A percentile compares a stretch with the other conserved stretches of the same genome.
Evolutionary conservation across 2,888 invertebrate species (phyloP).

Genomic region (Actias luna): DNA sequence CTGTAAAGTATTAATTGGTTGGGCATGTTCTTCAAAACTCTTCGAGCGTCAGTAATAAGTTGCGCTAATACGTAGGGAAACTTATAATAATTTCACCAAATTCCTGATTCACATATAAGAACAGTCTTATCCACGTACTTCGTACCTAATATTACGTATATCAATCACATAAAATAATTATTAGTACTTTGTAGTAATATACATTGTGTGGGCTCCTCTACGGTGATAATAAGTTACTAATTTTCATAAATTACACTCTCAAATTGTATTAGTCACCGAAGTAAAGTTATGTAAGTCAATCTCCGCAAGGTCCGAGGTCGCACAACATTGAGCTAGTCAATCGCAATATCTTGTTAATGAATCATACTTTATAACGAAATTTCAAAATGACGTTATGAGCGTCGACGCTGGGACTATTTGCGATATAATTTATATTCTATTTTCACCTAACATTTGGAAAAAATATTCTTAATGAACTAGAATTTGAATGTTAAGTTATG

Average conservation of each 20-base stretch:
- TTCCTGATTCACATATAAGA: too few relatives aligned
- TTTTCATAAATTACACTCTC: slow-evolving; percentile 39
- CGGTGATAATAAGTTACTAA: slow-evolving; percentile 34
- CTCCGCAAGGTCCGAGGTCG: slow-evolving; percentile 46
- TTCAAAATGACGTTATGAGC: slow-evolving; percentile 30
- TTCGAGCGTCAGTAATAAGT: too few relatives aligned
- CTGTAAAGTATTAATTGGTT: too few relatives aligned
- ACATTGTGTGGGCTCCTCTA: neutral
- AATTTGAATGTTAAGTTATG: too few relatives aligned
- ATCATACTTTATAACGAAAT: slow-evolving; percentile 40
- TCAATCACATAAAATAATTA: neutral
- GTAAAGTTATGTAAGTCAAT: slow-evolving; percentile 44
- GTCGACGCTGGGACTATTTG: neutral
- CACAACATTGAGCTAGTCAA: slow-evolving; percentile 26
- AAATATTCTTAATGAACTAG: too few relatives aligned
- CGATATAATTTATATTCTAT: neutral
- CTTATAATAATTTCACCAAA: too few relatives aligned
- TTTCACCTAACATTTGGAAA: neutral
- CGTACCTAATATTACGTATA: too few relatives aligned
- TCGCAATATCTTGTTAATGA: slow-evolving; percentile 47
- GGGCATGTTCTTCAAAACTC: too few relatives aligned
- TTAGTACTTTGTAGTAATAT: neutral
- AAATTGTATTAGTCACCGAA: slow-evolving; percentile 39
- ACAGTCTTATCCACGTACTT: too few relatives aligned
- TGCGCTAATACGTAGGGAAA: too few relatives aligned